Evolutionary conservation across 2,797 vertebrate species (phyloP), one percentile per base, ranked within the genome.

Genomic region (Muscicapa striata): DNA sequence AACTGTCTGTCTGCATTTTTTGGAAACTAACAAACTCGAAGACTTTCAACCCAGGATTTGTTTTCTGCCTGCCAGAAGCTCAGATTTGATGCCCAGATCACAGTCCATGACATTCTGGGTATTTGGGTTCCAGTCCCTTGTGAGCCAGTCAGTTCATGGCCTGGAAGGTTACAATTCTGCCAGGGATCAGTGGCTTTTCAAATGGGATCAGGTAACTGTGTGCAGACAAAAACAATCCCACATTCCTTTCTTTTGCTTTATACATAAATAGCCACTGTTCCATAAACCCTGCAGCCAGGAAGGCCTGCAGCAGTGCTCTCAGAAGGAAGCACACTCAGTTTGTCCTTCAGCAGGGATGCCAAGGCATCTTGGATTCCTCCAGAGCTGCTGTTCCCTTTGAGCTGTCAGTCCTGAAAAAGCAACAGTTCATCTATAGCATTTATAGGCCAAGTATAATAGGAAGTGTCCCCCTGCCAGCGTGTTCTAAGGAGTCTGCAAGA

Each of bases 1-100:
- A 95, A 23, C 83, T 1, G 10, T 79, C 91, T 96, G 91, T 80
- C 92, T 49, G 48, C 68, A 84, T 87, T 94, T 52, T 52, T 78
- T 4, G 6, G 64, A 40, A 95, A 41, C 77, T 64, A 64, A 93
- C 55, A 88, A 76, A 93, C 61, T 67, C 32, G 0, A 84, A 89
- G 52, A 61, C 11, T 2, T 67, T 92, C 67, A 76, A 61, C 41
- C 41, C 57, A 84, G 76, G 59, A 58, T 93, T 85, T 90, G 57
- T 70, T 72, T 90, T 77, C 15, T 93, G 15, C 43, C 72, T 87
- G 68, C 84, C 72, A 89, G 81, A 85, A 81, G 57, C 84, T 89
- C 69, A 62, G n/a, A 77, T 77, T 45, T 78, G 81, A 83, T 89
- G 75, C 51, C 84, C 75, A 90, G 54, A 86, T 40, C 66, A 23